phyloP scores from a whole-genome alignment of 1,140 invertebrate genomes.

The Ceratosolen solmsi region DNA sequence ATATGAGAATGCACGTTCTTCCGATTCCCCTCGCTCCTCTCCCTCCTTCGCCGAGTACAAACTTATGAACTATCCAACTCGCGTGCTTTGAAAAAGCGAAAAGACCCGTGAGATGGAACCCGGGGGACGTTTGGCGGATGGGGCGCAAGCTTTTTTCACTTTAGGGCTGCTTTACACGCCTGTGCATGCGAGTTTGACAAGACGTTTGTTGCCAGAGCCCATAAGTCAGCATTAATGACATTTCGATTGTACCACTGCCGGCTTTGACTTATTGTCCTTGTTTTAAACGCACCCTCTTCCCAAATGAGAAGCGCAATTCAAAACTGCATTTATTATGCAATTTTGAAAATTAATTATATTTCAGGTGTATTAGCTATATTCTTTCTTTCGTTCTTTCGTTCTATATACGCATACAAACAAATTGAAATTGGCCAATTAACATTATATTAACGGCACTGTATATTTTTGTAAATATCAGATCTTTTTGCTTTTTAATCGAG shows the following conservation, averaged over 20 bases:
- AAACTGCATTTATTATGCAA: constrained; percentile 24
- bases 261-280: constrained; percentile 32
- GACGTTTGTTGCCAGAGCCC: background rate
- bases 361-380: background rate
- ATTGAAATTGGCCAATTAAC: too few species aligned
- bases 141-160: constrained; percentile 28
- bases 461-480: too few species aligned
- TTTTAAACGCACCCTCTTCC: background rate
- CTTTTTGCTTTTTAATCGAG: too few species aligned
- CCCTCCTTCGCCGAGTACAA: background rate
- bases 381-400: background rate
- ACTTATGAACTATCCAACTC: constrained; percentile 43
- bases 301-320: background rate
- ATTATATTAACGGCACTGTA: too few species aligned
- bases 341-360: background rate
- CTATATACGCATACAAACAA: too few species aligned
- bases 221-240: constrained; percentile 48
- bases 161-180: background rate
- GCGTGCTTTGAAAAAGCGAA: constrained; percentile 14
- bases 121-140: background rate
- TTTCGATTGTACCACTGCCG: constrained; percentile 39
- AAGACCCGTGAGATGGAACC: background rate
- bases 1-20: constrained; percentile 22
- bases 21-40: background rate
- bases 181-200: constrained; percentile 3